Evolutionary conservation across 2,888 invertebrate species (phyloP), one percentile per base, ranked within the genome.

Genomic region (Watsonalla binaria): DNA sequence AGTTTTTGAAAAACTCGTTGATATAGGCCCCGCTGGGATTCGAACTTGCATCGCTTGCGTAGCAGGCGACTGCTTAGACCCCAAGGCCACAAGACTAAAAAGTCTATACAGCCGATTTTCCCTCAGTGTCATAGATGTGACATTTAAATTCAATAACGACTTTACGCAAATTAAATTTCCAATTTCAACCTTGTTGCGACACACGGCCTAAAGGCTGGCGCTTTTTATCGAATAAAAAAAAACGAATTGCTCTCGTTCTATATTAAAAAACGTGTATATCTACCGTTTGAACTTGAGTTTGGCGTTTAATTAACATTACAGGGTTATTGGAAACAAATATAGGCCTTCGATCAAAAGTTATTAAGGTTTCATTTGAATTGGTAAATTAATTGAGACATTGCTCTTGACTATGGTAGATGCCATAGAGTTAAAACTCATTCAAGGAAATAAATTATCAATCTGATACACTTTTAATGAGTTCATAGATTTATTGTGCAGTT

Each of bases 241-340:
- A 62, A 66, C 42, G 54, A 66, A 66, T 66, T 61, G 57, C 54
- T 59, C 58, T 62, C 54, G 58, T 53, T 56, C 53, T 60, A 62
- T 55, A 66, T 66, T 56, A 45, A 35, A 35, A 60, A 60, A 56
- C n/a, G 37, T 14, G 37, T 49, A 37, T 61, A 55, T 50, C 50
- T 59, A 56, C 51, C 54, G 54, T 45, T 60, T 54, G 66, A 55
- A 60, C 58, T 65, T 63, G 63, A 68, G 37, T 37, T 49, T 35
- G 35, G 14, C 14, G 13, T 47, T 49, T 47, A 37, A 49, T 35
- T 48, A 45, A 5, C 45, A 13, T 46, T 11, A 42, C 42, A 42
- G 42, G 42, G 42, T 42, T 42, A 42, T 42, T 42, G 42, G 11
- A 42, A 42, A 8, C 37, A 37, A 37, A 37, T 37, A 42, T 42